phyloP scores from a whole-genome alignment of 2,797 vertebrate genomes.

The Sternarchorhynchus goeldii region DNA sequence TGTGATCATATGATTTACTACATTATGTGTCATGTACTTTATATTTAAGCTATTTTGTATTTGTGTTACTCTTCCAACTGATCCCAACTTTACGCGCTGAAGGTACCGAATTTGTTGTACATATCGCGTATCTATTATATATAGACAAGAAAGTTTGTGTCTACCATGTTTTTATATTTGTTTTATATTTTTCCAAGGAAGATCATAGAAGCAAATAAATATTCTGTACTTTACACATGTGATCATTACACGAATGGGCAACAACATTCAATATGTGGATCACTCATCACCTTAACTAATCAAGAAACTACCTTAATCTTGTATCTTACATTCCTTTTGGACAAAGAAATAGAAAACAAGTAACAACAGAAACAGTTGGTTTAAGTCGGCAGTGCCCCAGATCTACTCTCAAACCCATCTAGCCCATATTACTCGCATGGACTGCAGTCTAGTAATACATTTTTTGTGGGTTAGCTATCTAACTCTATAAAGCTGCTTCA shows the following conservation, averaged over 20 bases:
- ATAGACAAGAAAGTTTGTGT: background rate
- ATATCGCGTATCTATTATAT: conserved; percentile 6
- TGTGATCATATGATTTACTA: background rate
- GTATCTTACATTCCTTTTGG: background rate
- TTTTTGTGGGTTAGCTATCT: conserved; percentile 25
- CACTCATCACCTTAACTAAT: background rate
- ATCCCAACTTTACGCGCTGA: background rate
- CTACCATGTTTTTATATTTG: background rate
- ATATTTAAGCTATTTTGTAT: background rate
- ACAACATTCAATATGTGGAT: background rate
- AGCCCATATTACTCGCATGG: background rate
- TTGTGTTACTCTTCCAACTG: background rate
- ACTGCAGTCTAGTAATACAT: conserved; percentile 6
- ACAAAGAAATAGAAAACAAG: conserved; percentile 17
- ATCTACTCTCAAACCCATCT: background rate
- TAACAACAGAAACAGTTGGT: background rate
- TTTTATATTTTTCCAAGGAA: background rate
- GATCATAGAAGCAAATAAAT: background rate
- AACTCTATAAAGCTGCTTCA: background rate
- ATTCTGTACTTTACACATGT: background rate
- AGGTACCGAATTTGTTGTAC: background rate
- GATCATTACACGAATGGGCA: too few relatives aligned
- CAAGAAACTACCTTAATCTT: background rate
- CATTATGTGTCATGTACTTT: too few relatives aligned
- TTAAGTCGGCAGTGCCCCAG: conserved; percentile 1